Evolutionary conservation across 2,888 invertebrate genomes (phyloP).

Genomic region (Polymixis flavicincta): DNA sequence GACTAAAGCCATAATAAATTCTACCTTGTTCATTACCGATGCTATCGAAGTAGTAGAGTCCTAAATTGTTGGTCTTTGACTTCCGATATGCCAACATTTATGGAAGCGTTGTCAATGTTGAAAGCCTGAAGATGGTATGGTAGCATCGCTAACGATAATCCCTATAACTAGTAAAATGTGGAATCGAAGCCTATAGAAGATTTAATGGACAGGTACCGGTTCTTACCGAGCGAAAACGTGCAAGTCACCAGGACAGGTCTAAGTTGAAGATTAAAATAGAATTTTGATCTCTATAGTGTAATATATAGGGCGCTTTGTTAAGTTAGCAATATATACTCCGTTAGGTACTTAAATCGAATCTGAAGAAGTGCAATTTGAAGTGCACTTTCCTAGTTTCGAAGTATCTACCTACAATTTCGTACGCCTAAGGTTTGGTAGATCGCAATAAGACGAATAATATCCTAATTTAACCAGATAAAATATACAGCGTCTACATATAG

Average conservation of each 20-base stretch:
- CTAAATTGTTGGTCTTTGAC: conserved; percentile 28
- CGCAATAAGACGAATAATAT: neutral
- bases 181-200: conserved; percentile 18
- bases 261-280: neutral
- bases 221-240: conserved; percentile 18
- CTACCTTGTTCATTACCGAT: conserved; percentile 33
- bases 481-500: neutral
- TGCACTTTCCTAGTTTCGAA: conserved; percentile 3
- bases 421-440: neutral
- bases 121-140: conserved; percentile 52
- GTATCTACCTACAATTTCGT: neutral
- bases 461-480: neutral
- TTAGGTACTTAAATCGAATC: neutral
- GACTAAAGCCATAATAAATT: conserved; percentile 21
- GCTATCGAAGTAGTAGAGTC: conserved; percentile 25
- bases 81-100: conserved; percentile 44
- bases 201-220: conserved; percentile 20
- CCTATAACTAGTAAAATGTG: conserved; percentile 39
- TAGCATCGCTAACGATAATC: conserved; percentile 14
- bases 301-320: conserved; percentile 17
- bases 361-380: neutral
- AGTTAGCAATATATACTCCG: neutral
- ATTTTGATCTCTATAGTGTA: conserved; percentile 29
- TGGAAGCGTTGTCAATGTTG: conserved; percentile 20
- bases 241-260: conserved; percentile 14